Percentiles rank a stretch among this genome's conserved stretches.
Conservation (phyloP, 2,797 vertebrate genomes). For the Vireo griseus region DNA sequence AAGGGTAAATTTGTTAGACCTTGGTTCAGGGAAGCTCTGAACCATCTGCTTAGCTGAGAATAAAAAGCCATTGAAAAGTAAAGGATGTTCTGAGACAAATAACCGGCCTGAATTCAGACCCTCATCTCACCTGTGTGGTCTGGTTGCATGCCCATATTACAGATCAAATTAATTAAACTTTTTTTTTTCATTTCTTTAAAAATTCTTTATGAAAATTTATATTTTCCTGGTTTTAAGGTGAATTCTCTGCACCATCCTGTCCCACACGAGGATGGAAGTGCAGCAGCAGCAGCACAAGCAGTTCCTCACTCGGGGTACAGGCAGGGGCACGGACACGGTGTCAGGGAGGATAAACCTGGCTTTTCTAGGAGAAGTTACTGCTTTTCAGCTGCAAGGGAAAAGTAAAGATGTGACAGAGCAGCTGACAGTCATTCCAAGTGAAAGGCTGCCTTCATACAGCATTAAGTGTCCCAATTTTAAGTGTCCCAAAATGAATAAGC, state of each 20-base stretch:
- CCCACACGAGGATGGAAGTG: neutral
- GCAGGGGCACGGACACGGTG: fast-evolving
- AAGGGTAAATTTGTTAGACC: neutral
- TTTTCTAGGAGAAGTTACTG: neutral
- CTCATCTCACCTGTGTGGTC: neutral
- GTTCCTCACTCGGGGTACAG: neutral
- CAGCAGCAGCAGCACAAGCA: neutral
- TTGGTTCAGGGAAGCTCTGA: neutral
- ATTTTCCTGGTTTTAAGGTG: neutral
- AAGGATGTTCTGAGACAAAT: neutral
- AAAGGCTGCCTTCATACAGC: neutral
- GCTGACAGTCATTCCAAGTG: neutral
- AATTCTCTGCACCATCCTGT: neutral
- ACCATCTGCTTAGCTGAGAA: neutral
- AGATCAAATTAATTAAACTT: neutral
- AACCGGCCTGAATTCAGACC: neutral
- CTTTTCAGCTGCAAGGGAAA: neutral
- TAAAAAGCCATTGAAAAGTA: neutral
- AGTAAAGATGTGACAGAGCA: neutral
- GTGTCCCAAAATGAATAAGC: neutral
- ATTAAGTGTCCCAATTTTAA: neutral
- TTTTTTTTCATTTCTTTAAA: neutral
- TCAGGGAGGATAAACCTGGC: neutral
- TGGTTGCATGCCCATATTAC: neutral
- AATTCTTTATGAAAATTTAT: neutral